phyloP scores from a whole-genome alignment of 2,113 vertebrate species.

The Epinephelus lanceolatus region DNA sequence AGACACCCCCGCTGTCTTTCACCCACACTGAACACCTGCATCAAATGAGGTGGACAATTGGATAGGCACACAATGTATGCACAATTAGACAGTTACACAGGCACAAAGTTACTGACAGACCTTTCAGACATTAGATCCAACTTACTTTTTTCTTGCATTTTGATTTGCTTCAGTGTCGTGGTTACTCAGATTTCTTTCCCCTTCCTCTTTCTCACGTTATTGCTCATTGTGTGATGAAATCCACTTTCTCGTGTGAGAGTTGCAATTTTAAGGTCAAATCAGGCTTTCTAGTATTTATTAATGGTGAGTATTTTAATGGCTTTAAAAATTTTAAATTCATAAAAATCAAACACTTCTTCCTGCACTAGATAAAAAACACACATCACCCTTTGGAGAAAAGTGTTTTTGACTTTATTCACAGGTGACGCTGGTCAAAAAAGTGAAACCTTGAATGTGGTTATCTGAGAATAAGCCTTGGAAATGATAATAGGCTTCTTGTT shows the following conservation, averaged over 20 bases:
- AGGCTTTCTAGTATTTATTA: not conserved
- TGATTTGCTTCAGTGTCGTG: not conserved
- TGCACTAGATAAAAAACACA: not conserved
- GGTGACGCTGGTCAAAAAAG: not conserved
- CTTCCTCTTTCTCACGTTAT: not conserved
- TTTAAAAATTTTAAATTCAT: not conserved
- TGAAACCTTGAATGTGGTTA: not conserved
- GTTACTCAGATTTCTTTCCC: not conserved
- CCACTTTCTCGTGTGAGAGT: not conserved
- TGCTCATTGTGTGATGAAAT: not conserved
- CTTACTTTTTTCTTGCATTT: conserved; percentile 18
- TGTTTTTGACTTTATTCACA: not conserved
- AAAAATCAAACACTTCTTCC: not conserved
- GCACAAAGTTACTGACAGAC: conserved; percentile 53
- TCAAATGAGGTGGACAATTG: conserved; percentile 80
- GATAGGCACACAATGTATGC: conserved; percentile 75
- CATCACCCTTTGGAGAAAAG: not conserved
- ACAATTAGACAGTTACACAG: conserved; percentile 71
- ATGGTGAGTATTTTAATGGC: not conserved
- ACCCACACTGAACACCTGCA: conserved; percentile 79
- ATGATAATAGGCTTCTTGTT: too few relatives aligned
- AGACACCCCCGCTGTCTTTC: conserved; percentile 68
- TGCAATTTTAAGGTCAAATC: conserved; percentile 12
- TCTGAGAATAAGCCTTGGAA: not conserved
- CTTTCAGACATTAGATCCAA: conserved; percentile 22